Evolutionary conservation across 2,888 invertebrate species (phyloP).

Genomic region (Aricia artaxerxes): DNA sequence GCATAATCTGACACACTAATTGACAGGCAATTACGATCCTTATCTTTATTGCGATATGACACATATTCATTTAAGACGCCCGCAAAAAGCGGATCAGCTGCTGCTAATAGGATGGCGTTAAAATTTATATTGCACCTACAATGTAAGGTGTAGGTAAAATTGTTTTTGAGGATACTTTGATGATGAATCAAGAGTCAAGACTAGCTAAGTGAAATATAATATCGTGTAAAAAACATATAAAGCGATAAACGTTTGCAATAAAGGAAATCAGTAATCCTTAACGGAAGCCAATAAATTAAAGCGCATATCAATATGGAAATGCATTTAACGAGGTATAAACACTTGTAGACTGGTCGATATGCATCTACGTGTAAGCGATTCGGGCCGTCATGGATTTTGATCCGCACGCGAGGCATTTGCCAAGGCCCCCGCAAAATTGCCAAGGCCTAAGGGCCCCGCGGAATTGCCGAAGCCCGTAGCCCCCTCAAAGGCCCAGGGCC

Average conservation of each 20-base stretch:
- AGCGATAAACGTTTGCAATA: neutral
- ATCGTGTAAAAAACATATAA: neutral
- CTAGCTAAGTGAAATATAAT: neutral
- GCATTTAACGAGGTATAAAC: slow-evolving; percentile 1
- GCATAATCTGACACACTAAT: slow-evolving; percentile 35
- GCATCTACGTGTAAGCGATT: slow-evolving; percentile 31
- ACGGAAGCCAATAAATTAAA: slow-evolving; percentile 20
- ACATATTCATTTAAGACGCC: neutral
- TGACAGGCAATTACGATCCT: slow-evolving; percentile 32
- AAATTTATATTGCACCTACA: neutral
- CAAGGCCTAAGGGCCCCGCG: slow-evolving; percentile 44
- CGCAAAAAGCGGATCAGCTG: slow-evolving; percentile 15
- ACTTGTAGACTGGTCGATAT: slow-evolving; percentile 25
- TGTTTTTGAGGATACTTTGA: neutral
- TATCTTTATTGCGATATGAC: slow-evolving; percentile 25
- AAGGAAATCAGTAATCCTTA: neutral
- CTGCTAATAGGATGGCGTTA: slow-evolving; percentile 24
- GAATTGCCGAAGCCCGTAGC: slow-evolving; percentile 43
- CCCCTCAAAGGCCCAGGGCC: slow-evolving; percentile 47
- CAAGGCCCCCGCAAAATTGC: slow-evolving; percentile 38
- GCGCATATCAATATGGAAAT: slow-evolving; percentile 24
- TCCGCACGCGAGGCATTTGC: slow-evolving; percentile 46
- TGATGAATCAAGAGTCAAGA: neutral
- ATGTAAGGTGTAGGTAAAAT: slow-evolving; percentile 16
- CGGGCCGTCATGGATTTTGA: slow-evolving; percentile 42